phyloP scores from a whole-genome alignment of 30 jellyfish, hydroid and myxozoan genomes.

The Hydra vulgaris region DNA sequence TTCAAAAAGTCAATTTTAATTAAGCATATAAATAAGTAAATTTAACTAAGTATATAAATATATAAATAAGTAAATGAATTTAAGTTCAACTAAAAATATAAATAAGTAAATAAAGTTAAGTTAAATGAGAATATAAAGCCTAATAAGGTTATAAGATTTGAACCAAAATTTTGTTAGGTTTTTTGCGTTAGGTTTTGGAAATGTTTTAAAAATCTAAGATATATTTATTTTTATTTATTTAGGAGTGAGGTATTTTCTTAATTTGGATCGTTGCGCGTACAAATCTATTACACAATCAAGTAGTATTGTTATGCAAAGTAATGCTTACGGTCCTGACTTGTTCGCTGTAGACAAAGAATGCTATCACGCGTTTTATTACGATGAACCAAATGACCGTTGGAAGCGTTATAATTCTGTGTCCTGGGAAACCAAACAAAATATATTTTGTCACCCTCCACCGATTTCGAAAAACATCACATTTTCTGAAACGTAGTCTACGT shows the following conservation, averaged over 20 bases:
- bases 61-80: too few species aligned
- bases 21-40: too few species aligned
- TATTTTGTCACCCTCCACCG: constrained; percentile 9
- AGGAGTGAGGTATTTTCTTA: constrained; percentile 33
- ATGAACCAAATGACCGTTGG: constrained; percentile 29
- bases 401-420: constrained; percentile 20
- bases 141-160: too few species aligned
- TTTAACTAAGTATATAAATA: too few species aligned
- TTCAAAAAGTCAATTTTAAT: too few species aligned
- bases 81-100: too few species aligned
- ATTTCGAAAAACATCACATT: neutral
- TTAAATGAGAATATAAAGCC: too few species aligned
- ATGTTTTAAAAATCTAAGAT: neutral
- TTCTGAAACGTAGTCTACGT: neutral
- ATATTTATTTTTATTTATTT: neutral
- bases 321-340: constrained; percentile 42
- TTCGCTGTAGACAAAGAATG: constrained; percentile 54
- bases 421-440: constrained; percentile 4
- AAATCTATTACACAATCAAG: constrained; percentile 9
- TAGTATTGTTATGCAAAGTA: constrained; percentile 4
- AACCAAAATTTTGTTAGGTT: too few species aligned
- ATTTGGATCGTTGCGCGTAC: constrained; percentile 55
- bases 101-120: too few species aligned
- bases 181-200: too few species aligned
- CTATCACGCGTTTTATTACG: constrained; percentile 36